Evolutionary conservation across 2,797 vertebrate genomes (phyloP), one percentile per base, ranked within the genome.

Genomic region (Sylvia borin): DNA sequence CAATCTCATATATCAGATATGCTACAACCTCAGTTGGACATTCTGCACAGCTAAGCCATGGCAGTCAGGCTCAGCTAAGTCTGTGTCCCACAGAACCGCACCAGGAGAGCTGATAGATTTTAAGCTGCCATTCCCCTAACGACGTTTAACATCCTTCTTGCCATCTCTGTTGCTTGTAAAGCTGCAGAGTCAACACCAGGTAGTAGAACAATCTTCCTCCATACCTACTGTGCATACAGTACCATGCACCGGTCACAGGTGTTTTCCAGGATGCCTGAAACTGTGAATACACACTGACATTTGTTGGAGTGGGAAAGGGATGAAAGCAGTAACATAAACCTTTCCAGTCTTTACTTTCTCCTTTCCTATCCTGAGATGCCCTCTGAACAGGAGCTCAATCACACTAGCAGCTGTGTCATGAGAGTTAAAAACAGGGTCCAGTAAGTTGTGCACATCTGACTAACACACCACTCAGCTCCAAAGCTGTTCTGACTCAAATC

Each of bases 41-140:
- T n/a, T 58, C 45, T 47, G 18, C 43, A 36, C 0, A 2, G 60
- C 31, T 62, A 22, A 66, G 10, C 13, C 0, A 0, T 4, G 5
- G 55, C 60, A 45, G n/a, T 8, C 25, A 19, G 31, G 31, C 29
- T 77, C 48, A 73, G 57, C 16, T 27, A 27, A 60, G 12, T 11
- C 77, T 71, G 22, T 14, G 36, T 51, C 45, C 25, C 55, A 57
- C 10, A 38, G 38, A 82, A 61, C 10, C 21, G 29, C 9, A 36
- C 14, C 64, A 73, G 45, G 34, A 45, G 11, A 73, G 27, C 19
- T 16, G 25, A 51, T 1, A 4, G 45, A 43, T 53, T 47, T 58
- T 42, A 85, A 76, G 11, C 10, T 70, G 55, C 9, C 16, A 11
- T 73, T 76, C 55, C 18, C 22, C 24, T 55, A 76, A 15, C 4